phyloP scores from a whole-genome alignment of 2,113 vertebrate genomes.

The Chlamydotis undulata region DNA sequence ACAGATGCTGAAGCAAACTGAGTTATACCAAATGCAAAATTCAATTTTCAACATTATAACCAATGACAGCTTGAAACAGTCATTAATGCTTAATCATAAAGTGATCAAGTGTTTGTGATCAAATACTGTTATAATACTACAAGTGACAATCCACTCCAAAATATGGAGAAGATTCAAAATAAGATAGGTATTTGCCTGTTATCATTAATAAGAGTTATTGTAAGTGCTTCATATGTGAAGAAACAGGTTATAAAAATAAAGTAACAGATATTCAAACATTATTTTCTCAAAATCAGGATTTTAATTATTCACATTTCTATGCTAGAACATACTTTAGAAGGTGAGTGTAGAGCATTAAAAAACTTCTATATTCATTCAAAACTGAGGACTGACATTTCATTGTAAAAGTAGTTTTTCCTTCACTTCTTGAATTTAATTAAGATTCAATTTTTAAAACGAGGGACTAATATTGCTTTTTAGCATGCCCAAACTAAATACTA shows the following conservation, averaged over 20 bases:
- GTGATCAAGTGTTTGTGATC: not conserved
- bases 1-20: conserved; percentile 6
- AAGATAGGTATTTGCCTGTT: not conserved
- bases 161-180: not conserved
- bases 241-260: not conserved
- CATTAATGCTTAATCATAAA: not conserved
- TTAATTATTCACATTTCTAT: not conserved
- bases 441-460: not conserved
- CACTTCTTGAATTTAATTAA: not conserved
- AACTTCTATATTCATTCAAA: not conserved
- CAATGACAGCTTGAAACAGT: not conserved
- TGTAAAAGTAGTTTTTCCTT: not conserved
- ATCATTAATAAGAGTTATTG: not conserved
- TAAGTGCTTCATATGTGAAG: not conserved
- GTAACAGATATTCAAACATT: not conserved
- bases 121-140: not conserved
- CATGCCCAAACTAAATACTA: not conserved
- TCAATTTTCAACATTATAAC: not conserved
- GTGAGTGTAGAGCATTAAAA: not conserved
- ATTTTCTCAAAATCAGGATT: not conserved
- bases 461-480: not conserved
- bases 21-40: not conserved
- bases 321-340: not conserved
- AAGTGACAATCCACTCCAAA: not conserved
- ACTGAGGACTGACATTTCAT: not conserved